A percentile compares a stretch with the other conserved stretches of the same genome.
Conservation (phyloP, 2,888 invertebrate genomes). For the Lithosia quadra region DNA sequence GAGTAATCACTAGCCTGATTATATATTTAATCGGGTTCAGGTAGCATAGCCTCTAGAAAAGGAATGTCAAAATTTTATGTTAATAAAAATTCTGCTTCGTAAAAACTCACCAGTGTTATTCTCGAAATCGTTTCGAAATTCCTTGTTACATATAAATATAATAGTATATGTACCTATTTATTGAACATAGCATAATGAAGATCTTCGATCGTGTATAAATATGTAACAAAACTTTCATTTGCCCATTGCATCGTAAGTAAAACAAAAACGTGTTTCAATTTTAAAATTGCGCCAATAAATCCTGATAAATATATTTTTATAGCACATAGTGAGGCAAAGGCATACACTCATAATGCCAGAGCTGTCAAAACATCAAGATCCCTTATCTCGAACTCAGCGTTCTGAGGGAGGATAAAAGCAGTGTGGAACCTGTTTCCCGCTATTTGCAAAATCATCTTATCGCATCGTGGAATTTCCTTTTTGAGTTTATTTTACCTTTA, state of each 20-base stretch:
- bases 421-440: constrained; percentile 59
- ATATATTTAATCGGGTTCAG: no score
- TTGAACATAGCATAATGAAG: neutral
- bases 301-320: neutral
- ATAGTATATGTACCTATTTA: no score
- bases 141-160: neutral
- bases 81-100: neutral
- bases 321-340: constrained; percentile 33
- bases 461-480: constrained; percentile 38
- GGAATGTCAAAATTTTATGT: neutral
- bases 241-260: neutral
- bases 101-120: neutral
- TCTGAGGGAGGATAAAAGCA: constrained; percentile 58
- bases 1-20: neutral
- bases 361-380: constrained; percentile 62
- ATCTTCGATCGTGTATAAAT: neutral
- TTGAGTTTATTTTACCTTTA: constrained; percentile 18
- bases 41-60: no score
- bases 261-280: neutral
- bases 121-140: neutral
- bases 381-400: constrained; percentile 49
- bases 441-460: constrained; percentile 59
- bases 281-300: constrained; percentile 32
- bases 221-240: neutral
- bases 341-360: constrained; percentile 43